A percentile compares a stretch with the other conserved stretches of the same genome.
phyloP scores from a whole-genome alignment of 2,113 vertebrate genomes.

The Chaetura pelagica region DNA sequence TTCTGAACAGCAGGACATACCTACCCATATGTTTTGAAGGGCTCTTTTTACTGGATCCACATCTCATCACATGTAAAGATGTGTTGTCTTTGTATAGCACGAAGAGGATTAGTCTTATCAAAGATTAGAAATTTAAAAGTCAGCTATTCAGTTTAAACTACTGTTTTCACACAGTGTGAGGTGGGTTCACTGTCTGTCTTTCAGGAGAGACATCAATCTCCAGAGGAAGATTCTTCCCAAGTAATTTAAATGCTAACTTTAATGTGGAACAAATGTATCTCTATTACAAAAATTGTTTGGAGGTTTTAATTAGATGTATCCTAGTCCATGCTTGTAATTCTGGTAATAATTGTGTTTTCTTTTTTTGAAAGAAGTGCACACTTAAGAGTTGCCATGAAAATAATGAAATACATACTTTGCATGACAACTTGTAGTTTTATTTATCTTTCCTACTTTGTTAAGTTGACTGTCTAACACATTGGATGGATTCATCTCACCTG shows the following conservation, averaged over 20 bases:
- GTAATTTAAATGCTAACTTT: not conserved
- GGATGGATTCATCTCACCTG: not conserved
- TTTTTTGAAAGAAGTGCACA: not conserved
- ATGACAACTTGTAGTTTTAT: constrained; percentile 1
- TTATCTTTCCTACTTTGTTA: constrained; percentile 56
- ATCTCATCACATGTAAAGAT: not conserved
- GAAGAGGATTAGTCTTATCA: not conserved
- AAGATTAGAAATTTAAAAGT: not conserved
- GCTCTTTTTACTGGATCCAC: not conserved
- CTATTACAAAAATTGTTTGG: not conserved
- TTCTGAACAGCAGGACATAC: not conserved
- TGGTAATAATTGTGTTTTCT: not conserved
- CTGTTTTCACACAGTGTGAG: not conserved
- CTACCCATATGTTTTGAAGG: not conserved
- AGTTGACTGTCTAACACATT: not conserved
- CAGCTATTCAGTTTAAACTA: not conserved
- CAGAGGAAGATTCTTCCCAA: not conserved
- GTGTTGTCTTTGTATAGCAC: not conserved
- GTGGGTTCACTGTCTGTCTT: not conserved
- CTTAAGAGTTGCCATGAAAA: constrained; percentile 31
- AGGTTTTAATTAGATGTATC: not conserved
- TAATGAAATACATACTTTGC: not conserved
- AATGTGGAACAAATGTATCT: not conserved
- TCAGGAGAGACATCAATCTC: not conserved
- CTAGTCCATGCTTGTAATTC: not conserved